Evolutionary conservation across 2,797 vertebrate species (phyloP), one percentile per base, ranked within the genome.

Genomic region (Sebastes hubbsi): DNA sequence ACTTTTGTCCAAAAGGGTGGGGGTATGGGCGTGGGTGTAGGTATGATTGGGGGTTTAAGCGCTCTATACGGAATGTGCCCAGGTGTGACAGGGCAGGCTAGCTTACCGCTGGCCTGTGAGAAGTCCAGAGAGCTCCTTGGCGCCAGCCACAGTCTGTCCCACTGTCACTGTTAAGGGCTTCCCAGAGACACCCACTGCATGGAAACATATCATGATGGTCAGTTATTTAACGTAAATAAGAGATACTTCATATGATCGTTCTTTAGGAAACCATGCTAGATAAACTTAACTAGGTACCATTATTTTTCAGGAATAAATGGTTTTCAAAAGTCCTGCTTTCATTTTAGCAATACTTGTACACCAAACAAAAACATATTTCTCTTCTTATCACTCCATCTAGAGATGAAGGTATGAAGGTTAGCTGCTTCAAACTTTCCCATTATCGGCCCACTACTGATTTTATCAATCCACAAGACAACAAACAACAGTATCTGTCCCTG

Each of bases 51-150:
- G 77, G 81, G 63, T 84, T 82, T 61, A 68, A 38, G 78, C 16
- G 8, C 25, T 82, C 74, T 76, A 66, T 10, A 63, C 58, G 78
- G n/a, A 76, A 67, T 74, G 80, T 78, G 80, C 34, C 72, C 55
- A 61, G 71, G 72, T 72, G 66, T 14, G 13, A 58, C n/a, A 29
- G 36, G 11, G 27, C n/a, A 2, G 30, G 64, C 38, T 34, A 29
- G 59, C 89, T 94, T 96, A 99, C 98, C 96, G 97, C 71, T 97
- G 95, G 75, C 96, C 84, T 74, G 96, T 92, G 55, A 99, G 96
- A 80, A 99, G 95, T 81, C 98, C 97, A 0, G 97, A 95, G 14
- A 97, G 95, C 78, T 99, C 98, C 94, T 97, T 98, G 10, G 95
- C 83, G 7, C 96, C 95, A 2, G 96, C 59, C 29, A 96, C 93